Base-by-base conservation (phyloP, 1,140 invertebrate species). In the Tetraneura akinire region DNA sequence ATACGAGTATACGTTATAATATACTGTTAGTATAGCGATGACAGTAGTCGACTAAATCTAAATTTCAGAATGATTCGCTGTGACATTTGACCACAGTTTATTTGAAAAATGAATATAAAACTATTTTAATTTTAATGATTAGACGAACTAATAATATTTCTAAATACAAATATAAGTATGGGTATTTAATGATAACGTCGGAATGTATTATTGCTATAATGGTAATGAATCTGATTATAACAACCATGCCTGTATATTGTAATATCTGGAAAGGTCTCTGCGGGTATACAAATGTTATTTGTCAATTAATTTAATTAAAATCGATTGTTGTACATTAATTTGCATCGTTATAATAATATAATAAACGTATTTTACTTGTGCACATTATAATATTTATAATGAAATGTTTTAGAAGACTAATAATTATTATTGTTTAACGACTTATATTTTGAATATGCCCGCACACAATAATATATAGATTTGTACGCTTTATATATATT, bases 51-150 rank as follows among this genome's bases (percentile, higher is more conserved):
- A n/a, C 32, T 37, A 37, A 4, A 37, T 3, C 3, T 37, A 8
- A 37, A 37, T 37, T 37, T 37, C 3, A 37, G 32, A 37, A 37
- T 37, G 32, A 37, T 37, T n/a, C 32, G 32, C 21, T 21, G 62
- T 68, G 66, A 68, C 66, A 68, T 68, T 68, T 68, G 66, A 68
- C 66, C 66, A 45, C 66, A 23, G 23, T 23, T 37, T 42, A 68
- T 14, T 64, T 37, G 14, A 16, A 45, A 42, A 32, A 21, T n/a
- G 64, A 45, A 21, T 45, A 21, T 45, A 21, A 21, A 68, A 68
- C 42, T 47, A 47, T 68, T 68, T 10, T 68, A 47, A 68, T 68
- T 47, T 37, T 47, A 5, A 1, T 47, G 21, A 23, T 68, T 68
- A 37, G 45, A 14, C 47, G 42, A 68, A 47, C n/a, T 16, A 42